Base-by-base conservation (phyloP, 2,888 invertebrate genomes). In the Euphydryas editha region DNA sequence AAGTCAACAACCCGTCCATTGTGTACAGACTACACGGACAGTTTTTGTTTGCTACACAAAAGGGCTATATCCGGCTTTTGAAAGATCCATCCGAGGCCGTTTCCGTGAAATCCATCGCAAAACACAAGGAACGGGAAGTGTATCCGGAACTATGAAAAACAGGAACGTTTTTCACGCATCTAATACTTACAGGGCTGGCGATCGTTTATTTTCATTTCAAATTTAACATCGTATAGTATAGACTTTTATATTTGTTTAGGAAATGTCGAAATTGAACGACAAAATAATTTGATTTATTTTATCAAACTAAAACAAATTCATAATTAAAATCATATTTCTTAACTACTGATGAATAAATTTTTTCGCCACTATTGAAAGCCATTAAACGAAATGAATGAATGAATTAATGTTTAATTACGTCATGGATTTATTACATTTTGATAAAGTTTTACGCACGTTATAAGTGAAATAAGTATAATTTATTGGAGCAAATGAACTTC, bases 31-130 rank as follows among this genome's bases (percentile, higher is more conserved):
- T 78, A 75, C 62, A 55, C 75, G 73, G 72, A 76, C 55, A 75
- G 85, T 87, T 71, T 90, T 88, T 89, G 85, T 88, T 76, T 80
- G 80, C 71, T 74, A 81, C 86, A 90, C 90, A 91, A 91, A 90
- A 91, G 88, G 86, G 86, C 76, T 86, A 84, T 86, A 83, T 92
- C 90, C 91, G 87, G 86, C 81, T 80, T 81, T 82, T 78, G 74
- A 82, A 79, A 85, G 83, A 86, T 85, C 81, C 78, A 76, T 73
- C 78, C 77, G 81, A 82, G 82, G 75, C 76, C 77, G 82, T 85
- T 91, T 90, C 90, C 87, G 88, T 86, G 90, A 90, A 90, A 89
- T 85, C 84, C 85, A 86, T 88, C 84, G 86, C 85, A 85, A 86
- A 80, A 85, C 82, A 89, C 82, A 89, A 90, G 84, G 86, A 88